These are phyloP conservation scores for Meles meles DNA, from an alignment of 2,113 vertebrate species.

Conservation along the genomic window DNA sequence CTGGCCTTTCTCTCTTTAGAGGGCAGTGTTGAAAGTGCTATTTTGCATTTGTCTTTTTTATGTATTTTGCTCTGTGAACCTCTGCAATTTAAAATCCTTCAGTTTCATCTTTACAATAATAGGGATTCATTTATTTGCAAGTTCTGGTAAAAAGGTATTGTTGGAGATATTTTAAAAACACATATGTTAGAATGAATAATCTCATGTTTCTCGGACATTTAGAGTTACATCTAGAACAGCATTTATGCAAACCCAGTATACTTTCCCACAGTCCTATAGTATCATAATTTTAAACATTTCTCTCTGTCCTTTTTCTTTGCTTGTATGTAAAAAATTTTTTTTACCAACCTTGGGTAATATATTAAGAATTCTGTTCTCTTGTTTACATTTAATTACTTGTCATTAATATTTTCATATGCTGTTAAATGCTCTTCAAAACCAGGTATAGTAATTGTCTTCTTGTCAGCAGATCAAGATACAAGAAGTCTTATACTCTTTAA, in stretches of 20 bases:
- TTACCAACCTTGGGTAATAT: not conserved
- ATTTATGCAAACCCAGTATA: not conserved
- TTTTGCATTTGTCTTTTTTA: conserved; percentile 61
- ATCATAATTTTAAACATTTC: not conserved
- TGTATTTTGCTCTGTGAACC: conserved; percentile 40
- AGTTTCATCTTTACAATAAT: conserved; percentile 29
- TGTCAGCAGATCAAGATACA: not conserved
- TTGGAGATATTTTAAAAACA: conserved; percentile 35
- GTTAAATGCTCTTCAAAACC: not conserved
- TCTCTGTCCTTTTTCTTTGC: not conserved
- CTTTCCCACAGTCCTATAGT: not conserved
- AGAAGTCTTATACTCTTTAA: not conserved
- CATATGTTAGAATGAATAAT: not conserved
- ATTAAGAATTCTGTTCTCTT: not conserved
- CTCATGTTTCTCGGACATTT: not conserved
- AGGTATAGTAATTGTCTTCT: not conserved
- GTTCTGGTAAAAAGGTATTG: not conserved
- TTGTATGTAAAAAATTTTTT: not conserved
- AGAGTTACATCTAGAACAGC: not conserved
- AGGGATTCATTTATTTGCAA: conserved; percentile 33
- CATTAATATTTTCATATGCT: not conserved
- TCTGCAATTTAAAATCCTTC: conserved; percentile 45
- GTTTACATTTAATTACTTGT: not conserved
- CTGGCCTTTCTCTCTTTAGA: conserved; percentile 51
- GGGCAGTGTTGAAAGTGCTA: conserved; percentile 26